Conservation (phyloP, 2,113 vertebrate species). For the Elaphurus davidianus region DNA sequence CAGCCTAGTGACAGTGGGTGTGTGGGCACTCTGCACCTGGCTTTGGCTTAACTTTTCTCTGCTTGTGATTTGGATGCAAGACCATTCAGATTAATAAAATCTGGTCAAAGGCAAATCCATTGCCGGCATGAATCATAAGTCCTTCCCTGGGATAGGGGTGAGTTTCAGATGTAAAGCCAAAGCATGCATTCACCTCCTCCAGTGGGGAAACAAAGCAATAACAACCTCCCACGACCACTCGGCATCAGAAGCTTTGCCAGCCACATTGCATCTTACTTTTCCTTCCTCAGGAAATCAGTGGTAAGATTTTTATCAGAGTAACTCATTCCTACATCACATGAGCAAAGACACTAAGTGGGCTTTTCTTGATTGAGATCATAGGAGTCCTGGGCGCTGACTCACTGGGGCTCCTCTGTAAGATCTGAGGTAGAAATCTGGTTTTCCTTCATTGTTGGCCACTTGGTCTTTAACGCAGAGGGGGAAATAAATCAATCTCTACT, state of each 20-base stretch:
- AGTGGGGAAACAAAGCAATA: neutral
- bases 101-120: neutral
- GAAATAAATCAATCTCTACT: neutral
- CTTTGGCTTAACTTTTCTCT: neutral
- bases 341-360: neutral
- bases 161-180: neutral
- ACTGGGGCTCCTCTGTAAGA: neutral
- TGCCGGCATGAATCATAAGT: neutral
- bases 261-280: neutral
- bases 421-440: neutral
- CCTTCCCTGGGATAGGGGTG: neutral
- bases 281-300: neutral
- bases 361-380: neutral
- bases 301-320: neutral
- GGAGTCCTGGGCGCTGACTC: neutral
- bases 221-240: neutral
- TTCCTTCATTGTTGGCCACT: neutral
- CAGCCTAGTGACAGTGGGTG: neutral
- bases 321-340: neutral
- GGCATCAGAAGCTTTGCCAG: neutral
- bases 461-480: neutral
- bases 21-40: neutral
- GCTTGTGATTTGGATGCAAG: neutral
- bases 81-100: neutral
- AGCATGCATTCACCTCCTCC: neutral